Evolutionary conservation across 2,113 vertebrate genomes (phyloP).

Genomic region (Pelodiscus sinensis): DNA sequence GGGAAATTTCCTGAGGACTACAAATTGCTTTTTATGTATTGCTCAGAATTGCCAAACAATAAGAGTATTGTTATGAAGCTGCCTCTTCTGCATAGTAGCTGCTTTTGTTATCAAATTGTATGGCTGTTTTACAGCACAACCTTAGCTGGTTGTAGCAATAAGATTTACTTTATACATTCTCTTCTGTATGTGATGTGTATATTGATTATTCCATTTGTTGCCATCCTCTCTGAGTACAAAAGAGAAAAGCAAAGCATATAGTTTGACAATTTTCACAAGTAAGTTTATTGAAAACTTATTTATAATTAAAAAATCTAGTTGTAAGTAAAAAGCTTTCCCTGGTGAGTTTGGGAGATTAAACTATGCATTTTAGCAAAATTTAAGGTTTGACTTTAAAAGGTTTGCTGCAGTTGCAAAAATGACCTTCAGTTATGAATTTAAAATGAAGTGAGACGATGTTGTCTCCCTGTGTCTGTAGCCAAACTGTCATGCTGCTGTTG

Average conservation of each 20-base stretch:
- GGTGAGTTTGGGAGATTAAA: not conserved
- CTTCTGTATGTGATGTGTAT: conserved; percentile 18
- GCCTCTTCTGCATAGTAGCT: not conserved
- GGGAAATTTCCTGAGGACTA: not conserved
- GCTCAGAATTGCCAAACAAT: conserved; percentile 12
- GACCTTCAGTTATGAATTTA: not conserved
- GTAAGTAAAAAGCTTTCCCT: not conserved
- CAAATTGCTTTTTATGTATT: not conserved
- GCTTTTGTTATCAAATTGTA: conserved; percentile 44
- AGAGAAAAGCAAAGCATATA: not conserved
- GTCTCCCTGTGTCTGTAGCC: not conserved
- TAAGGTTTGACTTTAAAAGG: not conserved
- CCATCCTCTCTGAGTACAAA: conserved; percentile 62
- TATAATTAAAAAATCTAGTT: not conserved
- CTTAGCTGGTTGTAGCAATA: conserved; percentile 61
- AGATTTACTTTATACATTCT: conserved; percentile 67
- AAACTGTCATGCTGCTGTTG: not conserved
- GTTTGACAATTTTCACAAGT: not conserved
- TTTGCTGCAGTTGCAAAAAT: not conserved
- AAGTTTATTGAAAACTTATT: not conserved
- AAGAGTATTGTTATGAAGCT: conserved; percentile 31
- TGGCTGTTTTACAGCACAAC: conserved; percentile 50
- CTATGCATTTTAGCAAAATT: not conserved
- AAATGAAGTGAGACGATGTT: not conserved
- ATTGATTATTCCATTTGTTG: conserved; percentile 62